Percentiles rank a stretch among this genome's conserved stretches.
Evolutionary conservation across 2,797 vertebrate species (phyloP).

Genomic region (Chloroceryle amazona): DNA sequence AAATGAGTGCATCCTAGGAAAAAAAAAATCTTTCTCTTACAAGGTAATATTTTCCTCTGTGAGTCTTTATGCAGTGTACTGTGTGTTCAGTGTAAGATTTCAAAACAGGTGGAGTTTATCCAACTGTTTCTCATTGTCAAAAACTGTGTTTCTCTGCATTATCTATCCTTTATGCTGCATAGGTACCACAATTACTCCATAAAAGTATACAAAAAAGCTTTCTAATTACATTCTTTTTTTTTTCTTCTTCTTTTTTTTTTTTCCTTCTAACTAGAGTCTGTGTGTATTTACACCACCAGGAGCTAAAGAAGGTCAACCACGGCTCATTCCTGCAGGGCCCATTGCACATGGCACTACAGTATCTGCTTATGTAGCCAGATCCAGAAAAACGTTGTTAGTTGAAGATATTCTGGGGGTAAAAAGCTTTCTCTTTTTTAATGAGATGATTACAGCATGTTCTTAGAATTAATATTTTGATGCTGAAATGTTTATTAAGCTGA

Average conservation of each 20-base stretch:
- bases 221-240: constrained; percentile 1
- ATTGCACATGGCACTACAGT: constrained; percentile 93
- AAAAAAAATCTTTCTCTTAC: neutral
- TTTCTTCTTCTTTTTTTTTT: neutral
- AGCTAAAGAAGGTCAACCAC: constrained; percentile 91
- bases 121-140: neutral
- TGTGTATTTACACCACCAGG: constrained; percentile 95
- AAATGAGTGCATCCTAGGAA: neutral
- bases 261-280: constrained; percentile 87
- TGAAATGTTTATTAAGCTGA: neutral
- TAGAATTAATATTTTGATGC: neutral
- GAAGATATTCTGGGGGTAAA: constrained; percentile 96
- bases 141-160: neutral
- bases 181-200: neutral
- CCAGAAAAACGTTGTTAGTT: constrained; percentile 92
- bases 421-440: neutral
- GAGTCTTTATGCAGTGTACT: neutral
- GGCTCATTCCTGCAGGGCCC: constrained; percentile 91
- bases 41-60: neutral
- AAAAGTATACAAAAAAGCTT: neutral
- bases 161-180: neutral
- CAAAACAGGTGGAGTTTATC: neutral
- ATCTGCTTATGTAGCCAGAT: constrained; percentile 97
- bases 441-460: neutral
- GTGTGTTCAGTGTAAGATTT: neutral